These are phyloP conservation scores for Macrosiphum euphorbiae DNA, from an alignment of 2,888 invertebrate species.

Conservation along the genomic window DNA sequence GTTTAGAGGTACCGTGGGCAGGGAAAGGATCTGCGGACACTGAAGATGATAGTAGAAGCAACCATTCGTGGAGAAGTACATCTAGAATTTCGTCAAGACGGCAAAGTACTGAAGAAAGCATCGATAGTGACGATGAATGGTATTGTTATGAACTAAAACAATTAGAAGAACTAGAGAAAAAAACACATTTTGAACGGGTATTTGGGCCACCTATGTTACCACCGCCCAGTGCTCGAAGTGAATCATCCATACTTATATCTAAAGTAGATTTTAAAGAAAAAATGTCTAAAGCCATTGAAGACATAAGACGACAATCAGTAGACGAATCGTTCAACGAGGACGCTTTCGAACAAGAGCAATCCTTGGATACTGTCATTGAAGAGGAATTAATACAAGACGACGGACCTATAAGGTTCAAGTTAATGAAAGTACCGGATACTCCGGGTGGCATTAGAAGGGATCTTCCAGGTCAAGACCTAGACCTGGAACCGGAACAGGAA, in stretches of 20 bases:
- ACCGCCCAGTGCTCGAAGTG: constrained; percentile 5
- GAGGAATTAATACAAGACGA: constrained; percentile 54
- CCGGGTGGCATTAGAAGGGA: constrained; percentile 65
- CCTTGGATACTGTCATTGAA: constrained; percentile 32
- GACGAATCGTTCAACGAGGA: constrained; percentile 57
- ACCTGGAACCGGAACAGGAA: constrained; percentile 68
- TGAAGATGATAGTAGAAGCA: constrained; percentile 87
- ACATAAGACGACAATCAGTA: constrained; percentile 82
- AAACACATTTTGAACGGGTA: constrained; percentile 75
- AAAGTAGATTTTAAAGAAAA: constrained; percentile 72
- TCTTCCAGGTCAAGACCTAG: constrained; percentile 68
- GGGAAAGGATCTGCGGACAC: constrained; percentile 73
- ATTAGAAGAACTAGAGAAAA: constrained; percentile 87
- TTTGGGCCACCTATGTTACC: constrained; percentile 40
- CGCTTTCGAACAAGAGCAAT: constrained; percentile 30
- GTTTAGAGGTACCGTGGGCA: constrained; percentile 82
- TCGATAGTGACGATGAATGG: constrained; percentile 94
- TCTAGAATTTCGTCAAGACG: constrained; percentile 87
- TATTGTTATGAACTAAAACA: constrained; percentile 90
- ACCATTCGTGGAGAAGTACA: constrained; percentile 88
- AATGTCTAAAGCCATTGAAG: constrained; percentile 75
- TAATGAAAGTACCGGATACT: constrained; percentile 61
- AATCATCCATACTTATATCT: constrained; percentile 71
- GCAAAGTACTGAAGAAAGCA: constrained; percentile 93
- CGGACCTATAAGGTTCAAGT: constrained; percentile 41